Conservation (phyloP, 2,888 invertebrate species). For the Drosophila nigritarsus region DNA sequence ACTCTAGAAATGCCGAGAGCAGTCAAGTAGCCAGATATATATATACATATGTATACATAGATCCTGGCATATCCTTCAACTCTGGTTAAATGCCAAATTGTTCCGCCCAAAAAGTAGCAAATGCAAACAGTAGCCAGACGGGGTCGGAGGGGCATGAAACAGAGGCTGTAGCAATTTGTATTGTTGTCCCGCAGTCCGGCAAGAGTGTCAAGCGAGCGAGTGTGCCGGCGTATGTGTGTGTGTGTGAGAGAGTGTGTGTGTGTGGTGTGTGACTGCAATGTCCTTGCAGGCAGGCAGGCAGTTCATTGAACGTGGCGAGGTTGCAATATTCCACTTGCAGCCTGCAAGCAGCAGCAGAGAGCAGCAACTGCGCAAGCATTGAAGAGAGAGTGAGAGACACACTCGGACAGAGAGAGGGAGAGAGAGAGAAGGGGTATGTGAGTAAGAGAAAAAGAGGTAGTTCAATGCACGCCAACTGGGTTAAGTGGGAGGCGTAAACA, state of each 20-base stretch:
- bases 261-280: conserved; percentile 56
- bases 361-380: conserved; percentile 27
- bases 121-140: conserved; percentile 1
- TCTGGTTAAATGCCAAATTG: conserved; percentile 70
- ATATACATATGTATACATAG: background rate
- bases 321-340: conserved; percentile 61
- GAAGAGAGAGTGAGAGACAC: conserved; percentile 1
- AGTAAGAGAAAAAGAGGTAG: conserved; percentile 25
- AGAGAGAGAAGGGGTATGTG: background rate
- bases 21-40: conserved; percentile 13
- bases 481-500: conserved; percentile 45
- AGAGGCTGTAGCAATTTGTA: conserved; percentile 30
- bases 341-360: conserved; percentile 49
- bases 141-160: background rate
- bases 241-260: conserved; percentile 4
- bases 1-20: background rate
- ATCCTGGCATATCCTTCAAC: conserved; percentile 66
- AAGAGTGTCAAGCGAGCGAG: conserved; percentile 30
- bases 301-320: conserved; percentile 66
- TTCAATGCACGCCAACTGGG: conserved; percentile 74
- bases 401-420: background rate
- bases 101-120: conserved; percentile 43
- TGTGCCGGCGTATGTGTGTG: conserved; percentile 16
- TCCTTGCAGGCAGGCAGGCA: conserved; percentile 63
- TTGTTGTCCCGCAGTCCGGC: conserved; percentile 57